Base-by-base conservation (phyloP, 2,888 invertebrate genomes). In the Dryobotodes eremita region DNA sequence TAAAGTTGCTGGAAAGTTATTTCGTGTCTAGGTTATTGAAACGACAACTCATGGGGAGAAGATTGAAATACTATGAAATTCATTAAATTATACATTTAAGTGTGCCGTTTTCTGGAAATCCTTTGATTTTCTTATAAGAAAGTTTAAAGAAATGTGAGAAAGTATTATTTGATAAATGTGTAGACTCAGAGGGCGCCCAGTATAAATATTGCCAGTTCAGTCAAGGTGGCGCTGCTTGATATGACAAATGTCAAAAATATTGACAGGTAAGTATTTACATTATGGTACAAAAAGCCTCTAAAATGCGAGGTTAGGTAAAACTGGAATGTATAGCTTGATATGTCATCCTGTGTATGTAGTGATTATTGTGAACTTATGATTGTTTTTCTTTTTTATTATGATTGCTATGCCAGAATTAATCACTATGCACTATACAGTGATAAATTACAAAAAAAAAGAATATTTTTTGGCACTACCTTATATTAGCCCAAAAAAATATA, bases 201-300 rank as follows among this genome's bases (percentile, higher is more conserved):
- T 42, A 0, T 46, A 23, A 8, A 31, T 42, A 4, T 53, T n/a
- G 4, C 5, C 42, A 20, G 23, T 20, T 42, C 8, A n/a, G 23
- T 42, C 8, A n/a, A 17, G n/a, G 61, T 62, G 68, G 68, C n/a
- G n/a, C 26, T 68, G 26, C 42, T 76, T 55, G 53, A 3, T 55
- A 2, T 20, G 48, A 15, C 8, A 68, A 76, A 55, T 83, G 77
- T 61, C 82, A 48, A 42, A 53, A 59, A 23, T 65, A 36, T 36
- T 36, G 31, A 36, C 31, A 36, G 31, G 31, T 36, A 36, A 36
- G n/a, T n/a, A n/a, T n/a, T n/a, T n/a, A n/a, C n/a, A n/a, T n/a
- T n/a, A n/a, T 64, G 6, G 20, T 66, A 42, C 7, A 5, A 42
- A 42, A 42, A 42, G 42, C 42, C 42, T 42, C 5, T 6, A 42